Evolutionary conservation across 2,113 vertebrate species (phyloP).

Genomic region (Silurus meridionalis): DNA sequence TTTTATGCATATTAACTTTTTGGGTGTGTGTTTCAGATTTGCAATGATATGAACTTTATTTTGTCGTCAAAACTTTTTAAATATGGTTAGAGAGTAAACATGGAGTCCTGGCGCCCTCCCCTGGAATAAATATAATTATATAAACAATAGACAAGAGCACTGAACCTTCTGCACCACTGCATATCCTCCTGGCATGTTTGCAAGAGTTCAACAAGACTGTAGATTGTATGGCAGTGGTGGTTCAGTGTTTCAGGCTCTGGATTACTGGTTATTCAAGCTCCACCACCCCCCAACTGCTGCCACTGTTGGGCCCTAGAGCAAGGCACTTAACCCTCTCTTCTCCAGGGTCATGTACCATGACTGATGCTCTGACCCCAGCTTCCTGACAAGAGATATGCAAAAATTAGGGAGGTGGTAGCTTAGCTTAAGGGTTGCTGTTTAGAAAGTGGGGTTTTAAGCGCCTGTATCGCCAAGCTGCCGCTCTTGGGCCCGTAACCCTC

Average conservation of each 20-base stretch:
- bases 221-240: background rate
- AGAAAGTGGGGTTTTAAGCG: no score
- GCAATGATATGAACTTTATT: background rate
- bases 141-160: background rate
- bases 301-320: no score
- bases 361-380: no score
- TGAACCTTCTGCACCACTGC: background rate
- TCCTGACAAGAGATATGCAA: no score
- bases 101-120: conserved; percentile 57
- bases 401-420: no score
- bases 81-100: conserved; percentile 40
- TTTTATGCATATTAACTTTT: background rate
- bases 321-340: no score
- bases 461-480: no score
- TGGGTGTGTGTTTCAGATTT: background rate
- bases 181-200: background rate
- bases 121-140: conserved; percentile 44
- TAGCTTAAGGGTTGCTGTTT: no score
- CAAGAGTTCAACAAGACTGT: background rate
- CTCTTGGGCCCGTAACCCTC: no score
- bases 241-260: background rate
- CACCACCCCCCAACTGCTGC: no score
- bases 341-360: no score
- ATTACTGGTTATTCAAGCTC: no score
- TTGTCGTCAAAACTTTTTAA: conserved; percentile 57